These are phyloP conservation scores for Drosophila takahashii DNA, from an alignment of 1,140 invertebrate genomes.

Conservation along the genomic window DNA sequence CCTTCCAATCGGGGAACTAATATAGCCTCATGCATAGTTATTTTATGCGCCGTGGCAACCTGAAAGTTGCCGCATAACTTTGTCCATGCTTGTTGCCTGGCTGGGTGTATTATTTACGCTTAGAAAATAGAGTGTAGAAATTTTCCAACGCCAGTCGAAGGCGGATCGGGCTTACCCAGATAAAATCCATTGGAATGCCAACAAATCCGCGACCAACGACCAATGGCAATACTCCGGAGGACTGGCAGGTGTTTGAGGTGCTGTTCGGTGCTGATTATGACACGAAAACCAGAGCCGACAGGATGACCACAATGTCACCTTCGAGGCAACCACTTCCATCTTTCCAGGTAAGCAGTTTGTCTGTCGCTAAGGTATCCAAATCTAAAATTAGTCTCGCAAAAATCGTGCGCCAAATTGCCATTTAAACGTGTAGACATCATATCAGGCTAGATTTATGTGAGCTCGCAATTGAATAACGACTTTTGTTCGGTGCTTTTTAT, in stretches of 20 bases:
- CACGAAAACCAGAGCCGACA: neutral
- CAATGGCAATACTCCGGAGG: conserved; percentile 86
- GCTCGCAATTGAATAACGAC: conserved; percentile 48
- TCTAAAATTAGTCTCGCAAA: conserved; percentile 41
- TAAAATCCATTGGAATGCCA: conserved; percentile 50
- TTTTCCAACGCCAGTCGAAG: conserved; percentile 19
- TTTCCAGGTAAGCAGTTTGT: conserved; percentile 44
- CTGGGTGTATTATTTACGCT: conserved; percentile 46
- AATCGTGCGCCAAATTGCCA: conserved; percentile 75
- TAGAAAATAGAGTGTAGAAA: conserved; percentile 60
- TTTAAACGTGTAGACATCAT: conserved; percentile 22
- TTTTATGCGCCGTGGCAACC: conserved; percentile 72
- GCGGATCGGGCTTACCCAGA: conserved; percentile 13
- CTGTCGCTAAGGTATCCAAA: conserved; percentile 66
- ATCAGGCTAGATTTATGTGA: conserved; percentile 54
- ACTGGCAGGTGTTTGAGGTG: conserved; percentile 89
- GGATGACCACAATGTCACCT: conserved; percentile 23
- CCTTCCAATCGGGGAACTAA: neutral
- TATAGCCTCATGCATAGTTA: conserved; percentile 56
- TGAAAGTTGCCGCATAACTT: conserved; percentile 42
- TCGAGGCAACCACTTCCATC: neutral
- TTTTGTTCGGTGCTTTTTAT: conserved; percentile 43
- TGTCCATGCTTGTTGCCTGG: conserved; percentile 41
- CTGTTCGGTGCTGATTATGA: conserved; percentile 79
- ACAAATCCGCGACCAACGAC: conserved; percentile 54